phyloP scores from a whole-genome alignment of 2,113 vertebrate species.

The Condylura cristata region DNA sequence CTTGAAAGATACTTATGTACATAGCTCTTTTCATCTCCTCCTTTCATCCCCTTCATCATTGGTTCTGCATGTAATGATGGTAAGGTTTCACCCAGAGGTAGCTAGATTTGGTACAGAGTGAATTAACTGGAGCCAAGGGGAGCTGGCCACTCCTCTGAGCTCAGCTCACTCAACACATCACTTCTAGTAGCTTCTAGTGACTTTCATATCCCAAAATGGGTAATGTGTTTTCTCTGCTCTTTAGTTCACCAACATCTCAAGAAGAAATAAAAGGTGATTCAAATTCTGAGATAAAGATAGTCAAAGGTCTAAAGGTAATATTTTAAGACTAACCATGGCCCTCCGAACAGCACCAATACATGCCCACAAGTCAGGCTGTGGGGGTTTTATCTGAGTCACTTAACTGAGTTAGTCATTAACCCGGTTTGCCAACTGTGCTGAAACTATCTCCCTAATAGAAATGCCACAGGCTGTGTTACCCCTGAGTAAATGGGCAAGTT shows the following conservation, averaged over 20 bases:
- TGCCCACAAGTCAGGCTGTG: background rate
- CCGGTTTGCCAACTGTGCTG: background rate
- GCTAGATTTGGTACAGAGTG: background rate
- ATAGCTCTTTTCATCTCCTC: background rate
- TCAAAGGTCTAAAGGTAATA: background rate
- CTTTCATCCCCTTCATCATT: too few species aligned
- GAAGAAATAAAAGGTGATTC: conserved; percentile 14
- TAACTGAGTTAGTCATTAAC: conserved; percentile 48
- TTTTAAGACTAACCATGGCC: background rate
- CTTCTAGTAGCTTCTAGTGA: background rate
- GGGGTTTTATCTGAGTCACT: conserved; percentile 42
- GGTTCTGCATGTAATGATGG: too few species aligned
- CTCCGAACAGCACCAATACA: background rate
- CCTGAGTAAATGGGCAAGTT: background rate
- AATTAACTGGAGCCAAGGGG: background rate
- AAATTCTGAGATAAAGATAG: background rate
- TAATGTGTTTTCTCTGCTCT: background rate
- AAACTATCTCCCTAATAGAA: background rate
- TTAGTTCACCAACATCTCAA: background rate
- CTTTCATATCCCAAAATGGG: background rate
- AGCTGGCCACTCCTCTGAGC: background rate
- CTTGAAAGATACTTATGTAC: background rate
- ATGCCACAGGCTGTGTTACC: background rate
- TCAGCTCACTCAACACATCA: background rate
- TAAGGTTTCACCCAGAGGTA: background rate